Evolutionary conservation across 2,888 invertebrate species (phyloP).

Genomic region (Mimachlamys varia): DNA sequence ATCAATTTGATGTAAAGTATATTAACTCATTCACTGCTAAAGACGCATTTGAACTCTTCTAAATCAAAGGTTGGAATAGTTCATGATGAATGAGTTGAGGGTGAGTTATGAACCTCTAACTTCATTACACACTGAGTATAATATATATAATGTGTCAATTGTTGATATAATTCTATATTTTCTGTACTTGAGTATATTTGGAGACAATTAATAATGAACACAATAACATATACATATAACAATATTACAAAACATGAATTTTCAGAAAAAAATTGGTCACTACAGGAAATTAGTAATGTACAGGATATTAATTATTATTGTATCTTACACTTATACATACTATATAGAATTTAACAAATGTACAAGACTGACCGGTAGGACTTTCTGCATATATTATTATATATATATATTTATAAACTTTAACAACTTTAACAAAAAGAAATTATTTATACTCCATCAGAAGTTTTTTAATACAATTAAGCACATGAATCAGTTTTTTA

Average conservation of each 20-base stretch:
- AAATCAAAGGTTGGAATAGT: too few species aligned
- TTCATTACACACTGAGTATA: neutral
- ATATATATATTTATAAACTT: neutral
- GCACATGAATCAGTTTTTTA: neutral
- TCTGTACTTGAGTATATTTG: constrained; percentile 10
- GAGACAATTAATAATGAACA: neutral
- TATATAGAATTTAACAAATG: too few species aligned
- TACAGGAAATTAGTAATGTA: too few species aligned
- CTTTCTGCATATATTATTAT: too few species aligned
- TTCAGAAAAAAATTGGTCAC: neutral
- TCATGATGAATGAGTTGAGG: too few species aligned
- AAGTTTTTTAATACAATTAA: neutral
- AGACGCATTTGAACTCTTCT: too few species aligned
- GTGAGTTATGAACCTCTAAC: neutral
- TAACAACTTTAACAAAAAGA: neutral
- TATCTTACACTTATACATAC: too few species aligned
- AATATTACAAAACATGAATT: neutral
- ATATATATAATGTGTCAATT: neutral
- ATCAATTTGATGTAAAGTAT: too few species aligned
- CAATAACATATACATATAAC: neutral
- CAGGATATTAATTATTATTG: too few species aligned
- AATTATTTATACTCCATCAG: neutral
- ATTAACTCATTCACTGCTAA: too few species aligned
- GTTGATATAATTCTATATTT: neutral
- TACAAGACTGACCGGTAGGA: too few species aligned